These are phyloP conservation scores for Numida meleagris DNA, from an alignment of 2,113 vertebrate genomes.

Conservation along the genomic window DNA sequence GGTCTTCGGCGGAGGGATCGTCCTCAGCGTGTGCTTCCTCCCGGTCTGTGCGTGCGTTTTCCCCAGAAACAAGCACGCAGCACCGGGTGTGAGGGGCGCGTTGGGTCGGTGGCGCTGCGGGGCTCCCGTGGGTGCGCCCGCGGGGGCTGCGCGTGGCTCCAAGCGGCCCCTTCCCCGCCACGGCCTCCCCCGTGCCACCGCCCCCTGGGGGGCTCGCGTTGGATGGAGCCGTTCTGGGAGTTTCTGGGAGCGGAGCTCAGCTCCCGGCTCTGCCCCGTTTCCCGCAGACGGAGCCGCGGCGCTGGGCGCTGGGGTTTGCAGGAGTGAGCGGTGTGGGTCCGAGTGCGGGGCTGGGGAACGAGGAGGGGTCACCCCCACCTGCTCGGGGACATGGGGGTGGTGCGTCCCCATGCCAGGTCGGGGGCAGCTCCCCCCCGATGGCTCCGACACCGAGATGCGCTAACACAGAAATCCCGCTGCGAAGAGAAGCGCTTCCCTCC, in stretches of 20 bases:
- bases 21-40: background rate
- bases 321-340: background rate
- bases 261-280: background rate
- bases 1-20: rapidly evolving
- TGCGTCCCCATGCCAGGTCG: rapidly evolving
- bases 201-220: too few species aligned
- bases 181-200: background rate
- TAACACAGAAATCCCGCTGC: background rate
- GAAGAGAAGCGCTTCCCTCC: background rate
- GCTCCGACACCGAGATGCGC: too few species aligned
- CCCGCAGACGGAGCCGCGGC: background rate
- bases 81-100: rapidly evolving
- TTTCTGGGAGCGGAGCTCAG: background rate
- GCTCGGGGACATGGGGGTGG: background rate
- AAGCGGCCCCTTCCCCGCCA: too few species aligned
- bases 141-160: too few species aligned
- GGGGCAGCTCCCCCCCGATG: too few species aligned
- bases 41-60: rapidly evolving
- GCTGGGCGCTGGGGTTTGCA: background rate
- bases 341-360: background rate
- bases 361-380: background rate
- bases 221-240: background rate
- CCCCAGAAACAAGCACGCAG: rapidly evolving
- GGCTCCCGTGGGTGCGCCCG: background rate
- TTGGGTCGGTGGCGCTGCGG: background rate